These are phyloP conservation scores for Leucosticte australis DNA, from an alignment of 2,113 vertebrate species.

Conservation along the genomic window DNA sequence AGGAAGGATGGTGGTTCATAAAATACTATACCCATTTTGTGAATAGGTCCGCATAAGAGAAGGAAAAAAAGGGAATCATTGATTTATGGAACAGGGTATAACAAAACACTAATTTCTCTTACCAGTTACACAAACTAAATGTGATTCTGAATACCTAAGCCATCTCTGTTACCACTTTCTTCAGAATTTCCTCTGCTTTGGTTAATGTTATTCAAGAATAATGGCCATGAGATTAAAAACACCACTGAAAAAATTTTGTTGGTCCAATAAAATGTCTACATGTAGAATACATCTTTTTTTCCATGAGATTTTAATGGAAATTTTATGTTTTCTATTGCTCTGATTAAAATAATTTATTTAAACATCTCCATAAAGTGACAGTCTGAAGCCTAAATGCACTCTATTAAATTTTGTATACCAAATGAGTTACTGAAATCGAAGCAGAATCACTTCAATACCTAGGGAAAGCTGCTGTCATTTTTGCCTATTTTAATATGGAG, in stretches of 20 bases:
- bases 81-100: neutral
- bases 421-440: neutral
- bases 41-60: accelerated
- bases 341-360: neutral
- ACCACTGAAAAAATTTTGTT: neutral
- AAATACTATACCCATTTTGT: neutral
- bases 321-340: neutral
- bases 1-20: neutral
- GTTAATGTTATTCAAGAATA: neutral
- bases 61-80: neutral
- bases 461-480: neutral
- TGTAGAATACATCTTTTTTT: neutral
- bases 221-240: neutral
- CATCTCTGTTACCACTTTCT: neutral
- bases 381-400: neutral
- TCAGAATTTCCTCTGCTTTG: neutral
- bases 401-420: neutral
- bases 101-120: neutral
- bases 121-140: neutral
- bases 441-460: neutral
- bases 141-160: neutral
- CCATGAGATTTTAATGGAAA: neutral
- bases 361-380: neutral
- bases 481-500: neutral
- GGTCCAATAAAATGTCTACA: neutral